Base-by-base conservation (phyloP, 2,797 vertebrate species). In the Urocyon cinereoargenteus region DNA sequence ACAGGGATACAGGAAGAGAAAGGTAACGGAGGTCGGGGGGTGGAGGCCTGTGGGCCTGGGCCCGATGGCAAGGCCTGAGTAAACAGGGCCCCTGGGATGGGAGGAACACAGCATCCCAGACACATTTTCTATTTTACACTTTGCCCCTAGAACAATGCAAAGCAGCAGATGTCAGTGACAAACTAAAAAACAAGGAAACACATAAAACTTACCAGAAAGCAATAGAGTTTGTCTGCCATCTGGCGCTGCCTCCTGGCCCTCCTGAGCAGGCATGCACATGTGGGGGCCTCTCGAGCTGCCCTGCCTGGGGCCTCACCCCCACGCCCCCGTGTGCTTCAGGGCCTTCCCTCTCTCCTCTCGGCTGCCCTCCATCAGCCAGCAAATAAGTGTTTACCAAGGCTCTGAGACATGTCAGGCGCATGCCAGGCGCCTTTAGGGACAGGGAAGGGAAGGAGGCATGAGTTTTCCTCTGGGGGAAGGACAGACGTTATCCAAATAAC, bases 311-410 rank as follows among this genome's bases (percentile, higher is more conserved):
- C 53, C 73, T 36, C 73, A 3, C 12, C 28, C 34, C 2, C 4
- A 5, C 4, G 0, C 51, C 18, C n/a, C 21, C 0, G 0, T 2
- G 22, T 11, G 3, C 55, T 6, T 31, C 9, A 1, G 36, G 6
- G 68, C 66, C 24, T 55, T 16, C 31, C 2, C 55, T 7, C 26
- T 26, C 36, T 31, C 57, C 31, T 31, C 55, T 66, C 61, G 9
- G 24, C 28, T 49, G 24, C 26, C 70, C 21, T 72, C 64, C 5
- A 0, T 53, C 81, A 21, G 75, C 92, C 72, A n/a, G 83, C 51
- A 31, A 36, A 5, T n/a, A 45, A 10, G 28, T 24, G 36, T 34
- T 55, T n/a, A 12, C 3, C 0, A 24, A 36, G 49, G 22, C 36
- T 62, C 70, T 45, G 73, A 13, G 4, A 4, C 3, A 26, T 26